Evolutionary conservation across 2,113 vertebrate species (phyloP).

Genomic region (Agapornis roseicollis): DNA sequence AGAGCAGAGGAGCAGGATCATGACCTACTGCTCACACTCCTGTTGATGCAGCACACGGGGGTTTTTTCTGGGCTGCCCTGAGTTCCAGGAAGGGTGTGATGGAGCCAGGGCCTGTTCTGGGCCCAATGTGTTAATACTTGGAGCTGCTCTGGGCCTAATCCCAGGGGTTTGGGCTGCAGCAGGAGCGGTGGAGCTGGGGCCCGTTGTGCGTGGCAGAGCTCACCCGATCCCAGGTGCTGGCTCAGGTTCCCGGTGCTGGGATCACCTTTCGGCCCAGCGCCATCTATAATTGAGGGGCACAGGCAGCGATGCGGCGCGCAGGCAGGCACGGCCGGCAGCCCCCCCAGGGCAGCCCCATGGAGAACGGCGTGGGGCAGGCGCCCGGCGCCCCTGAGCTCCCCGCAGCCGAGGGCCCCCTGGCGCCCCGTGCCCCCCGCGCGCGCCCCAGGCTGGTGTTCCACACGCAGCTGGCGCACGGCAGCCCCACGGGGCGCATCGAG

Average conservation of each 20-base stretch:
- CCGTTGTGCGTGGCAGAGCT: background rate
- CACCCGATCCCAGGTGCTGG: slow-evolving; percentile 22
- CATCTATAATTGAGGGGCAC: slow-evolving; percentile 83
- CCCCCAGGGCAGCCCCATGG: slow-evolving; percentile 73
- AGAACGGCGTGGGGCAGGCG: slow-evolving; percentile 61
- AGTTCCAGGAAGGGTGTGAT: background rate
- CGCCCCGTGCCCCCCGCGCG: slow-evolving; percentile 49
- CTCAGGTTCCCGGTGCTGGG: slow-evolving; percentile 72
- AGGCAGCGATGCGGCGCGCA: slow-evolving; percentile 56
- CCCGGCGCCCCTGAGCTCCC: slow-evolving; percentile 32
- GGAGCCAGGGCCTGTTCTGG: background rate
- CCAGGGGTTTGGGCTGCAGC: too few relatives aligned
- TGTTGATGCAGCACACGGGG: too few relatives aligned
- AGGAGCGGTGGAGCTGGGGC: rapidly evolving
- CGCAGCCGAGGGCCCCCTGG: slow-evolving; percentile 42
- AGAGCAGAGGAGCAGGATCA: background rate
- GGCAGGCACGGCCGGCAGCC: slow-evolving; percentile 54
- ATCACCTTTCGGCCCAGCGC: slow-evolving; percentile 72
- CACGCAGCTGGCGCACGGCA: slow-evolving; percentile 95
- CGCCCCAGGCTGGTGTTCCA: slow-evolving; percentile 91
- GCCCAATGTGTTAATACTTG: background rate
- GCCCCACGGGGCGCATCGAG: slow-evolving; percentile 90
- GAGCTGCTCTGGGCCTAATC: background rate
- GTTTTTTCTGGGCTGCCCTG: background rate
- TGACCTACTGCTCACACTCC: background rate